phyloP scores from a whole-genome alignment of 2,113 vertebrate species.

The Dasyornis broadbenti region DNA sequence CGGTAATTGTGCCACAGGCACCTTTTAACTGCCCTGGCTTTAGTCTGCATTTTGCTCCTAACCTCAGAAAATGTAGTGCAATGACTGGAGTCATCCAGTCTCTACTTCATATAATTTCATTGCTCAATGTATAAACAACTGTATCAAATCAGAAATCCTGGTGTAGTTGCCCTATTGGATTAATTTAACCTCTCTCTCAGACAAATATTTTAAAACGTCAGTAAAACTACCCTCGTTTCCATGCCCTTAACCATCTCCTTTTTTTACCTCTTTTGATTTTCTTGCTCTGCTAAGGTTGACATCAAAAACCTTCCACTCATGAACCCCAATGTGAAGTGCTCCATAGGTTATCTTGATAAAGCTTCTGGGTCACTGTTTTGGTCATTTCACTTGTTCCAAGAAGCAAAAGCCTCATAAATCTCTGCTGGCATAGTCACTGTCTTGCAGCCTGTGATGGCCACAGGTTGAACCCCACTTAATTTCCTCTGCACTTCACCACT shows the following conservation, averaged over 20 bases:
- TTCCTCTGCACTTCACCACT: background rate
- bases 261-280: background rate
- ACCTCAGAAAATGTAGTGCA: background rate
- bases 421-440: background rate
- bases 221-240: background rate
- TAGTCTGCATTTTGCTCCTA: background rate
- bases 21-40: background rate
- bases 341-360: slow-evolving; percentile 6
- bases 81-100: background rate
- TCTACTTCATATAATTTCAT: background rate
- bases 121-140: background rate
- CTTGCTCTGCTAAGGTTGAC: background rate
- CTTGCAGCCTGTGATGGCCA: background rate
- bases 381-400: slow-evolving; percentile 14
- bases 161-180: background rate
- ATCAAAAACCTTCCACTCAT: background rate
- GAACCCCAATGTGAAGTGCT: background rate
- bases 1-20: background rate
- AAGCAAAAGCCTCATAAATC: slow-evolving; percentile 19
- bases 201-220: background rate
- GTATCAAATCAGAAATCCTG: background rate
- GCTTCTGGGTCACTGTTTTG: background rate
- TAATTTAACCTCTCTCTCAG: background rate
- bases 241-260: background rate
- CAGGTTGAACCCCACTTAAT: background rate